Conservation (phyloP, 1,140 invertebrate genomes). For the Camponotus vicinus region DNA sequence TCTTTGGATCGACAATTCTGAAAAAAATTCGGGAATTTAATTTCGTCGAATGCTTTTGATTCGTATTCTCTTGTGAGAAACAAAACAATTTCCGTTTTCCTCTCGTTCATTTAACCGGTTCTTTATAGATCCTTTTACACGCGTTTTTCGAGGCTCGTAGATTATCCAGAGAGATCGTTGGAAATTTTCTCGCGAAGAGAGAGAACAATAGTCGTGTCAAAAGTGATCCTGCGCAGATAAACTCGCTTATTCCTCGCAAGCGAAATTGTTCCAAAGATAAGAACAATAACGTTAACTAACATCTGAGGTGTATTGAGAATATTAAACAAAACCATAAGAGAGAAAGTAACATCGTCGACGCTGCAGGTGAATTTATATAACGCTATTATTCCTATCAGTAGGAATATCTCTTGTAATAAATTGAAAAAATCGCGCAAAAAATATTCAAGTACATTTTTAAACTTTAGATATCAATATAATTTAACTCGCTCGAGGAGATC, state of each 20-base stretch:
- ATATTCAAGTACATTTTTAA: background rate
- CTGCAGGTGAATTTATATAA: background rate
- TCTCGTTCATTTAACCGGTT: background rate
- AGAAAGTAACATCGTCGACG: background rate
- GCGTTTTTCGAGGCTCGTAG: conserved; percentile 19
- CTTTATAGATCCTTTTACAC: background rate
- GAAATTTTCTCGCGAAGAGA: background rate
- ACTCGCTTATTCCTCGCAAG: background rate
- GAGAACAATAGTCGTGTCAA: conserved; percentile 30
- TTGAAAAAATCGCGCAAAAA: background rate
- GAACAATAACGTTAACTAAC: conserved; percentile 6
- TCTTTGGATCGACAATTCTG: background rate
- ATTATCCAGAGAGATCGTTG: conserved; percentile 4
- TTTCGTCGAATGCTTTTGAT: background rate
- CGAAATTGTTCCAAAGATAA: background rate
- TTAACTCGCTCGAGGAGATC: background rate
- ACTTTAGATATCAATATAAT: background rate
- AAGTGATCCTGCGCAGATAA: conserved; percentile 24
- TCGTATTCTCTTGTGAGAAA: background rate
- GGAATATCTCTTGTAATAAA: background rate
- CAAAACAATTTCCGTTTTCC: background rate
- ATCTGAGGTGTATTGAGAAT: background rate
- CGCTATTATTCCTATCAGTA: background rate
- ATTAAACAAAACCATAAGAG: background rate
- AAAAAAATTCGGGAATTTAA: background rate